phyloP scores from a whole-genome alignment of 2,113 vertebrate genomes.

The Scophthalmus maximus region DNA sequence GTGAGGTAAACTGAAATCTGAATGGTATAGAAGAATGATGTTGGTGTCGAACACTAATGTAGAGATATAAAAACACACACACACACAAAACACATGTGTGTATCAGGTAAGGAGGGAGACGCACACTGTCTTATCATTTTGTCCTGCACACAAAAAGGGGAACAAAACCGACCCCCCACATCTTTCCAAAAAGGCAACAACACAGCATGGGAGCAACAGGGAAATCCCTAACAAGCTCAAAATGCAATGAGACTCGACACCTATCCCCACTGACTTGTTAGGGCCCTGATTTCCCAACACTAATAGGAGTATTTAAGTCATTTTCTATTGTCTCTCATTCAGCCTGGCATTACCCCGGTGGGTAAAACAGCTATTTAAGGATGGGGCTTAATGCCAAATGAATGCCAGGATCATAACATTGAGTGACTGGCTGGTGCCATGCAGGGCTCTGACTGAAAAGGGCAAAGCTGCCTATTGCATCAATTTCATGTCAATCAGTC shows the following conservation, averaged over 20 bases:
- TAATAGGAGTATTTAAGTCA: conserved; percentile 81
- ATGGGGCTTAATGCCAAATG: conserved; percentile 71
- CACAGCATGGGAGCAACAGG: conserved; percentile 70
- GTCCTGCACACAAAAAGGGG: conserved; percentile 42
- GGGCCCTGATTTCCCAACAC: conserved; percentile 72
- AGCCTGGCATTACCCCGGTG: conserved; percentile 68
- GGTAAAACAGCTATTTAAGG: conserved; percentile 69
- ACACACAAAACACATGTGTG: not conserved
- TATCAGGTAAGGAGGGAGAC: conserved; percentile 12
- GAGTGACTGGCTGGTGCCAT: conserved; percentile 74
- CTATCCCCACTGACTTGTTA: conserved; percentile 81
- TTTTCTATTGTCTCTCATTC: conserved; percentile 79
- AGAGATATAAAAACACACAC: no score
- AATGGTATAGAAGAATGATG: not conserved
- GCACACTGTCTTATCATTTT: conserved; percentile 6
- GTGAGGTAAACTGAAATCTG: conserved; percentile 1
- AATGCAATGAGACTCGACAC: conserved; percentile 76
- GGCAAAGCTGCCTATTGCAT: conserved; percentile 72
- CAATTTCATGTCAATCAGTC: conserved; percentile 71
- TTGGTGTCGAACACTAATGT: no score
- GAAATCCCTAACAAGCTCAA: conserved; percentile 78
- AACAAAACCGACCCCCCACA: conserved; percentile 38
- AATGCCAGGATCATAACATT: conserved; percentile 74
- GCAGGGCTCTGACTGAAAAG: conserved; percentile 66
- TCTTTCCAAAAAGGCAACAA: conserved; percentile 71